phyloP scores from a whole-genome alignment of 2,888 invertebrate genomes.

The Lepetodrilus schrolli region DNA sequence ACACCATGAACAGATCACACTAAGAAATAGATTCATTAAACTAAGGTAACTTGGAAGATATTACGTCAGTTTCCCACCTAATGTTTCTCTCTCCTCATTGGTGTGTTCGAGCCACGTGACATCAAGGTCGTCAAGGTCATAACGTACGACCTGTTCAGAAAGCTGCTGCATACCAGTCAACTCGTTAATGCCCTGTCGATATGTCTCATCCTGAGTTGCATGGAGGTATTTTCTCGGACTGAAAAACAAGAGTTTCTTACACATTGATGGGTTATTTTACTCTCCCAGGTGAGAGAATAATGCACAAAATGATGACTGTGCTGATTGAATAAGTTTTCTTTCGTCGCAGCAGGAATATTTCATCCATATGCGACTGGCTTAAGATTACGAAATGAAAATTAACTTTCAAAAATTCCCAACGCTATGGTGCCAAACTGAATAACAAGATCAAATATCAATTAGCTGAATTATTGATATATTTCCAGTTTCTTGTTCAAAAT shows the following conservation, averaged over 20 bases:
- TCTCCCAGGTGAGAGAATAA: no score
- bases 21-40: no score
- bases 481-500: no score
- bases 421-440: no score
- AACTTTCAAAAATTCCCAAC: no score
- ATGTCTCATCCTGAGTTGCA: conserved; percentile 90
- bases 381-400: no score
- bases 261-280: neutral
- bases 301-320: no score
- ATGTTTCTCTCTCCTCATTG: conserved; percentile 88
- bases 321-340: no score
- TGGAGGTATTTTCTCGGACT: conserved; percentile 92
- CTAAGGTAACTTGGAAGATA: no score
- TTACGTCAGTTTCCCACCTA: conserved; percentile 74
- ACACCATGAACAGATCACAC: no score
- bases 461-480: neutral
- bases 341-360: no score
- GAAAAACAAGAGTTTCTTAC: conserved; percentile 47
- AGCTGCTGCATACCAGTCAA: conserved; percentile 89
- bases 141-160: conserved; percentile 94
- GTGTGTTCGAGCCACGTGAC: conserved; percentile 90
- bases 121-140: conserved; percentile 95
- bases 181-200: conserved; percentile 87
- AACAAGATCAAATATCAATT: neutral
- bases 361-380: no score